Evolutionary conservation across 2,113 vertebrate genomes (phyloP), one percentile per base, ranked within the genome.

Genomic region (Silurus glanis): DNA sequence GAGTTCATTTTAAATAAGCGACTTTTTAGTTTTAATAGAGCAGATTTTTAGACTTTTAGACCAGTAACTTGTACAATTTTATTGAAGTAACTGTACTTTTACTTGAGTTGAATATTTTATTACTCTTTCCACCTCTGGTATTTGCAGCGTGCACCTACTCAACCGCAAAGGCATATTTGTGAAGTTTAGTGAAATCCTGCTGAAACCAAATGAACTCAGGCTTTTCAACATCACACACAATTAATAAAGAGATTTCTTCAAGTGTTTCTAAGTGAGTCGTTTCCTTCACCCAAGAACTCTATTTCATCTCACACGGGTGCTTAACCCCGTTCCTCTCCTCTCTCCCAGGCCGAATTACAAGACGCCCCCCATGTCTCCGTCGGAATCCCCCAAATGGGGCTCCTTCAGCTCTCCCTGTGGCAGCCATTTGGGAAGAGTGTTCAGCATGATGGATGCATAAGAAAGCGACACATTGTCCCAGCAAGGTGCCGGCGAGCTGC

Each of bases 361-460:
- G 55, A 80, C 85, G 83, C 86, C 90, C 92, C 88, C 89, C 92
- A 87, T 88, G 67, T 84, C 80, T 85, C 82, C 87, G 37, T 59
- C 23, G 67, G 82, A 81, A 64, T 85, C 61, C 83, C 86, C 91
- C 92, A 95, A 94, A 95, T 93, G 93, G 94, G 93, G 92, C 91
- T 92, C 86, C 91, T 83, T 78, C 74, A 84, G 83, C 79, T 89
- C 84, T 91, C 37, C 37, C 83, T 83, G 81, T 81, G 83, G 90
- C 90, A 87, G 89, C 94, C 95, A 95, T 95, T 95, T 95, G 94
- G 94, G 92, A 93, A 89, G 92, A 89, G 89, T 90, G 92, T 93
- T 94, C 88, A 91, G 91, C 89, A 91, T 93, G 93, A 94, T 92
- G 89, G 91, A 94, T 92, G 92, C 92, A 90, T 92, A 91, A 93